phyloP scores from a whole-genome alignment of 2,888 invertebrate genomes.

The Sturmia bella region DNA sequence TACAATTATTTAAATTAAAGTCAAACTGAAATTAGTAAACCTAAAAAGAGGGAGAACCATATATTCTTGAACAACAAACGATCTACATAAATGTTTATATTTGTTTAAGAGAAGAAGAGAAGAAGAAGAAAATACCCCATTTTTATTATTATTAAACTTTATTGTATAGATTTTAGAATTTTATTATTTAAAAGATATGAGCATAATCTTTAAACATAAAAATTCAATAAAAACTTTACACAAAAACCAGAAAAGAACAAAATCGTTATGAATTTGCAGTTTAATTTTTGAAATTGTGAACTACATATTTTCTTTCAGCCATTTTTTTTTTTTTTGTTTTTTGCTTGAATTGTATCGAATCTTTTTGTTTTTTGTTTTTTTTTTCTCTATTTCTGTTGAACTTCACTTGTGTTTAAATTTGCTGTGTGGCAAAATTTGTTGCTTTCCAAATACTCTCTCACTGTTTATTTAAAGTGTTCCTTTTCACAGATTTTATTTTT shows the following conservation, averaged over 20 bases:
- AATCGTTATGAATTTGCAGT: not conserved
- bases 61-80: slow-evolving; percentile 34
- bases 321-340: slow-evolving; percentile 16
- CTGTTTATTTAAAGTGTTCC: slow-evolving; percentile 19
- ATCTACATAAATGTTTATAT: not conserved
- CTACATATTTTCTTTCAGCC: no score
- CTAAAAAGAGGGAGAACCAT: not conserved
- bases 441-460: not conserved
- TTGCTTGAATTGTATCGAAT: not conserved
- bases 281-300: not conserved
- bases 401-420: not conserved
- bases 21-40: slow-evolving; percentile 11
- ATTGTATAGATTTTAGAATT: slow-evolving; percentile 57
- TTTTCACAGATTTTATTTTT: slow-evolving; percentile 32
- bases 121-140: not conserved
- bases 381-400: not conserved
- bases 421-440: slow-evolving; percentile 33
- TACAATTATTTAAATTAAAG: slow-evolving; percentile 39
- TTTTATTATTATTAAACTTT: slow-evolving; percentile 30
- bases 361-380: slow-evolving; percentile 28
- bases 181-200: slow-evolving; percentile 67
- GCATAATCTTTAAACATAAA: slow-evolving; percentile 56
- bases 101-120: not conserved
- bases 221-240: slow-evolving; percentile 54
- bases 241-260: slow-evolving; percentile 13